Base-by-base conservation (phyloP, 2,113 vertebrate genomes). In the Hydropotes inermis region DNA sequence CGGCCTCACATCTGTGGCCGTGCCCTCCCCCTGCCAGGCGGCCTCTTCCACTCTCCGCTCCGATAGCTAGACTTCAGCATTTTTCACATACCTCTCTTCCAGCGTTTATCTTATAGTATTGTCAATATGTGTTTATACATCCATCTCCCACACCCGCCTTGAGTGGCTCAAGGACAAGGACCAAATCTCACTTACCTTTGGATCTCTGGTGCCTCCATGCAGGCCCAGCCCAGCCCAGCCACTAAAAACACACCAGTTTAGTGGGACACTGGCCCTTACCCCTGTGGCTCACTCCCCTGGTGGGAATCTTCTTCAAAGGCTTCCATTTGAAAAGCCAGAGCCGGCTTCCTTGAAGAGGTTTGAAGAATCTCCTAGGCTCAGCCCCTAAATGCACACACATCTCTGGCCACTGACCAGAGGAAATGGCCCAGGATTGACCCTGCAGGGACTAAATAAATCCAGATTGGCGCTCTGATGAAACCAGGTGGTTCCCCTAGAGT, bases 81-180 rank as follows among this genome's bases (percentile, higher is more conserved):
- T 97, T 94, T 96, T 94, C 96, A 97, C 98, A 97, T 96, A 88
- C 95, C 96, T 96, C 74, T 84, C 97, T 70, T 55, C 36, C 60
- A 91, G 43, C 67, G 60, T 97, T 92, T 87, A 90, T 95, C 91
- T 54, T 81, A 61, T 30, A 86, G 91, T 39, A 64, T 28, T 30
- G 95, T 83, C 92, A 39, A 64, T 84, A 70, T 61, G 84, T 83
- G 82, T 94, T 92, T 81, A 92, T 7, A 50, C 28, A 30, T 60
- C 90, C 76, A 25, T 86, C 93, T 88, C 78, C 93, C 95, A 93
- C 82, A 43, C 91, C 9, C 0, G 9, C 17, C 84, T 4, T 12
- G 86, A 74, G 47, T 2, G 87, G 39, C 67, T 87, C 89, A 67
- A 85, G 95, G 76, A 92, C 67, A 43, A 52, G 43, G 94, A 43